phyloP scores from a whole-genome alignment of 2,797 vertebrate genomes.

The Pampus argenteus region DNA sequence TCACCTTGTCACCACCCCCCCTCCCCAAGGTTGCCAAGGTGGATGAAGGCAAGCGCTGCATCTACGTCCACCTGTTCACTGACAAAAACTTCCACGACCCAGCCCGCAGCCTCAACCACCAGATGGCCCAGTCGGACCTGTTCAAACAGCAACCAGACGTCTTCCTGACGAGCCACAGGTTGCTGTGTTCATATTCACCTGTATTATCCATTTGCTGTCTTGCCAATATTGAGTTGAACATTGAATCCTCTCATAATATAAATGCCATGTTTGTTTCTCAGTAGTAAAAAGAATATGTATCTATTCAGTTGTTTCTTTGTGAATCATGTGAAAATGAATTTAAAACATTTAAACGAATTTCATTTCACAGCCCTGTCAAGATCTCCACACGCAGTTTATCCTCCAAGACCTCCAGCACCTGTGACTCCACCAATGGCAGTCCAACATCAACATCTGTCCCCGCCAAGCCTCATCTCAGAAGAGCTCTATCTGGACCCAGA shows the following conservation, averaged over 20 bases:
- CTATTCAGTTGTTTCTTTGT: neutral
- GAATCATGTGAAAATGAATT: neutral
- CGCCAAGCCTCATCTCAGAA: slow-evolving; percentile 61
- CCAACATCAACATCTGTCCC: slow-evolving; percentile 36
- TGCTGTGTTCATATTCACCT: neutral
- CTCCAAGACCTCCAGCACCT: slow-evolving; percentile 50
- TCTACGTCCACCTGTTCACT: slow-evolving; percentile 91
- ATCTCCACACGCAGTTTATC: slow-evolving; percentile 44
- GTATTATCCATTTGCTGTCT: neutral
- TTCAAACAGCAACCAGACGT: slow-evolving; percentile 93
- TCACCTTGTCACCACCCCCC: neutral
- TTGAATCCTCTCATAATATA: too few relatives aligned
- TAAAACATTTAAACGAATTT: neutral
- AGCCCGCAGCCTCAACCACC: slow-evolving; percentile 89
- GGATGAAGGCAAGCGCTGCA: slow-evolving; percentile 86
- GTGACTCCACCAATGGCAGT: slow-evolving; percentile 56
- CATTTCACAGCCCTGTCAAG: slow-evolving; percentile 65
- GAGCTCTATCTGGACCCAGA: slow-evolving; percentile 57
- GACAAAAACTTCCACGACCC: slow-evolving; percentile 90
- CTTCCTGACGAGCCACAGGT: slow-evolving; percentile 87
- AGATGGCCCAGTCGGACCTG: slow-evolving; percentile 90
- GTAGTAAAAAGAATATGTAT: neutral
- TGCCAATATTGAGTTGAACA: neutral
- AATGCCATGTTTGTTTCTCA: neutral
- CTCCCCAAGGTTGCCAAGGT: slow-evolving; percentile 88